Evolutionary conservation across 2,888 invertebrate genomes (phyloP).

Genomic region (Epsilonema sp.): DNA sequence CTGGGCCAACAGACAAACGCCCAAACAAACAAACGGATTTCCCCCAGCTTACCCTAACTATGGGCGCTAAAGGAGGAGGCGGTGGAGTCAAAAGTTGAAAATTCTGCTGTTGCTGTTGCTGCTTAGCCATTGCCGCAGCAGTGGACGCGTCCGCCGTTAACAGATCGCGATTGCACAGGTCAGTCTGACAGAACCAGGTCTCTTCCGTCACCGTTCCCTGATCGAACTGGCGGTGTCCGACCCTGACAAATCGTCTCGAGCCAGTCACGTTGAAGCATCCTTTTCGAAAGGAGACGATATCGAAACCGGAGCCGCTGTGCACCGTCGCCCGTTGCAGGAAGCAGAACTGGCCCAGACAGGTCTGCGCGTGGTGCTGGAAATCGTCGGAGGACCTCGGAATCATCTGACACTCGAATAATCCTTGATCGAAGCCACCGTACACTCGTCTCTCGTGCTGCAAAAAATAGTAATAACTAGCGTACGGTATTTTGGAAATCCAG

Average conservation of each 20-base stretch:
- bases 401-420: not conserved
- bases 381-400: not conserved
- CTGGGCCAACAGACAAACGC: too few species aligned
- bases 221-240: not conserved
- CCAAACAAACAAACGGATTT: too few species aligned
- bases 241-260: not conserved
- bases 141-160: too few species aligned
- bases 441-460: too few species aligned
- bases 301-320: not conserved
- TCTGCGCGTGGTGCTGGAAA: not conserved
- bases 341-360: not conserved
- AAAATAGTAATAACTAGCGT: too few species aligned
- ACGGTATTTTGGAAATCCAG: too few species aligned
- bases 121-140: too few species aligned
- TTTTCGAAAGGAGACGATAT: not conserved
- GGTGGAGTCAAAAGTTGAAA: too few species aligned
- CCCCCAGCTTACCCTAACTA: too few species aligned
- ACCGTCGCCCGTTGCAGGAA: not conserved
- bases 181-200: not conserved
- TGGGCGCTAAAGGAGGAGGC: too few species aligned
- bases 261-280: conserved; percentile 1
- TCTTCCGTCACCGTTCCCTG: conserved; percentile 1
- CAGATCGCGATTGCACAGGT: not conserved
- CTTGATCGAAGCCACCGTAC: too few species aligned
- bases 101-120: too few species aligned